A percentile compares a stretch with the other conserved stretches of the same genome.
phyloP scores from a whole-genome alignment of 2,888 invertebrate genomes.

The Ectemnius cavifrons region DNA sequence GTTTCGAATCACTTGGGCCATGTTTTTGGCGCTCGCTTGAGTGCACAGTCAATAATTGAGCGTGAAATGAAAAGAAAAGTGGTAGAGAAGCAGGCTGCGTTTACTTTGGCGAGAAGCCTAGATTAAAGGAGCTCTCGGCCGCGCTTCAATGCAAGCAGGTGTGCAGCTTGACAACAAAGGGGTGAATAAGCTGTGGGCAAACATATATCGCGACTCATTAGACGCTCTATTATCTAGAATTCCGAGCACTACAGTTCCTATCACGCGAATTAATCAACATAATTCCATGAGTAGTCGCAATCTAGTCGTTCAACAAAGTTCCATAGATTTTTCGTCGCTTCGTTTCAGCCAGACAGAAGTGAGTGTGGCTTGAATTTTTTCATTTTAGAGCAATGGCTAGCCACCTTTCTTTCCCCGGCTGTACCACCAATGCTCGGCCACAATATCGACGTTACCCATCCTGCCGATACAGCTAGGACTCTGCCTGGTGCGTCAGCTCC shows the following conservation, averaged over 20 bases:
- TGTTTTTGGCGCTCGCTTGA: no score
- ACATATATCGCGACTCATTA: slow-evolving; percentile 37
- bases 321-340: no score
- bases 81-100: slow-evolving; percentile 22
- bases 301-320: no score
- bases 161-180: slow-evolving; percentile 43
- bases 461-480: slow-evolving; percentile 35
- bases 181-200: slow-evolving; percentile 45
- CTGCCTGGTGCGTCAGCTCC: slow-evolving; percentile 21
- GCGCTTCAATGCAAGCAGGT: slow-evolving; percentile 51
- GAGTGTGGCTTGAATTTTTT: slow-evolving; percentile 2
- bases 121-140: slow-evolving; percentile 37
- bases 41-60: slow-evolving; percentile 35
- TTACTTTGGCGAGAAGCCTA: slow-evolving; percentile 50
- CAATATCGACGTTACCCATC: slow-evolving; percentile 41
- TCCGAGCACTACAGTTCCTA: no score
- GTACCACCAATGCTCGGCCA: slow-evolving; percentile 38
- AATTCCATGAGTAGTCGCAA: no score
- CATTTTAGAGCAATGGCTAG: background rate
- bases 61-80: slow-evolving; percentile 36
- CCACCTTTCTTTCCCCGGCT: slow-evolving; percentile 26
- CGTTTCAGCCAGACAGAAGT: no score
- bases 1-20: no score
- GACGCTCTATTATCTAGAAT: slow-evolving; percentile 29
- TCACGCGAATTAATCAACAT: no score